These are phyloP conservation scores for Ophonus ardosiacus DNA, from an alignment of 2,888 invertebrate genomes.

Conservation along the genomic window DNA sequence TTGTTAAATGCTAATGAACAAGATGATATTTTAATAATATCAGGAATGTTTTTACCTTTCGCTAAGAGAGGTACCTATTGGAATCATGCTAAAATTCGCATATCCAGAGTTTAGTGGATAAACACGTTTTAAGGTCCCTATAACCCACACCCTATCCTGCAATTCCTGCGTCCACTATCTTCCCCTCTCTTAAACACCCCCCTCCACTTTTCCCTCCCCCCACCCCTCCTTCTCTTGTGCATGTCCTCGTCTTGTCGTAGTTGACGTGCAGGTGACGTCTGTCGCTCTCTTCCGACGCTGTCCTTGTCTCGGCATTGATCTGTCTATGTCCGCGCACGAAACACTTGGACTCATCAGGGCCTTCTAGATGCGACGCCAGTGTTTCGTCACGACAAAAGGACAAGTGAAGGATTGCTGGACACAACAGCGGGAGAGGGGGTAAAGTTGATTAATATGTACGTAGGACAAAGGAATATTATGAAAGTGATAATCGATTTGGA, in stretches of 20 bases:
- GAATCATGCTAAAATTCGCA: too few species aligned
- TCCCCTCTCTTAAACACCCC: background rate
- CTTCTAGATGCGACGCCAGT: background rate
- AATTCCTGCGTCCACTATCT: background rate
- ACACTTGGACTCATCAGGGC: slow-evolving; percentile 60
- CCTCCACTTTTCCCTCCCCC: background rate
- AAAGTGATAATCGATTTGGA: too few species aligned
- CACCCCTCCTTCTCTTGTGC: background rate
- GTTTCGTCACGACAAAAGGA: background rate
- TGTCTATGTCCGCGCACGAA: slow-evolving; percentile 72
- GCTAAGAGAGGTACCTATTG: too few species aligned
- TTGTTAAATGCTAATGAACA: too few species aligned
- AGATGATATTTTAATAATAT: too few species aligned
- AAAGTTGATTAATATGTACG: too few species aligned
- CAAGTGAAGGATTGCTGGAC: background rate
- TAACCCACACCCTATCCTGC: too few species aligned
- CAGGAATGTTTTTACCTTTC: too few species aligned
- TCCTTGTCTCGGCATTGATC: slow-evolving; percentile 75
- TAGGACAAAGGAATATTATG: too few species aligned
- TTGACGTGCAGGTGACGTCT: slow-evolving; percentile 68
- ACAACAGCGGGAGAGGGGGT: too few species aligned
- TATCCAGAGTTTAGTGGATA: too few species aligned
- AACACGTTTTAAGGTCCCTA: too few species aligned
- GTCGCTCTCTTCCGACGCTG: slow-evolving; percentile 66
- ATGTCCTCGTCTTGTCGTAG: slow-evolving; percentile 42